These are phyloP conservation scores for Lithodes maja DNA, from an alignment of 2,888 invertebrate species.

Conservation along the genomic window DNA sequence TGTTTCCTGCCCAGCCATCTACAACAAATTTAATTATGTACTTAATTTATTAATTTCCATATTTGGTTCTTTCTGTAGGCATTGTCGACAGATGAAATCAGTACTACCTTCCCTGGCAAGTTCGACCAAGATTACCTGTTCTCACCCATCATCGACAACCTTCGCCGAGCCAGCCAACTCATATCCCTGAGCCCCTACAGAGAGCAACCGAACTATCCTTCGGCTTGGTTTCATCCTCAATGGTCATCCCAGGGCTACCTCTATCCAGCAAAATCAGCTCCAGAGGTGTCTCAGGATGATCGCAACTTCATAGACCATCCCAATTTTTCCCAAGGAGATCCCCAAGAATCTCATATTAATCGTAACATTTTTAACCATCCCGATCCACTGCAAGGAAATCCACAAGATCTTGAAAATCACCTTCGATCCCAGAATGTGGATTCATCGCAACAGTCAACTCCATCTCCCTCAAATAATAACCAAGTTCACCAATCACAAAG, in stretches of 20 bases:
- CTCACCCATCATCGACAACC: neutral
- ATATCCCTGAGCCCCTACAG: neutral
- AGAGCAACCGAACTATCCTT: conserved; percentile 23
- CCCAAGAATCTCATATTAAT: neutral
- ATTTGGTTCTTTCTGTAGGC: neutral
- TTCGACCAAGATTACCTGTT: too few relatives aligned
- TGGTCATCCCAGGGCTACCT: too few relatives aligned
- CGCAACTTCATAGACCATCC: neutral
- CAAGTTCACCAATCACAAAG: too few relatives aligned
- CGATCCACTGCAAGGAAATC: neutral
- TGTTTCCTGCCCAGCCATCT: too few relatives aligned
- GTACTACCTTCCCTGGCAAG: neutral
- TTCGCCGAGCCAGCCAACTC: neutral
- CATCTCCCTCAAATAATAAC: too few relatives aligned
- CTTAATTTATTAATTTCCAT: too few relatives aligned
- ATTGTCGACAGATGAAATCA: neutral
- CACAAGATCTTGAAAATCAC: neutral
- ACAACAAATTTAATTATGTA: too few relatives aligned
- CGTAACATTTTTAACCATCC: neutral
- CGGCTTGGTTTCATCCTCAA: neutral
- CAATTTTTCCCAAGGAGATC: neutral
- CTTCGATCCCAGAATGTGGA: too few relatives aligned
- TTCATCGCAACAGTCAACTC: too few relatives aligned
- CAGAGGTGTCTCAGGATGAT: neutral
- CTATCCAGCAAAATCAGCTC: neutral